Percentiles rank a stretch among this genome's conserved stretches.
These are phyloP conservation scores for Eudyptes chrysolophus DNA, from an alignment of 2,113 vertebrate species.

Conservation along the genomic window DNA sequence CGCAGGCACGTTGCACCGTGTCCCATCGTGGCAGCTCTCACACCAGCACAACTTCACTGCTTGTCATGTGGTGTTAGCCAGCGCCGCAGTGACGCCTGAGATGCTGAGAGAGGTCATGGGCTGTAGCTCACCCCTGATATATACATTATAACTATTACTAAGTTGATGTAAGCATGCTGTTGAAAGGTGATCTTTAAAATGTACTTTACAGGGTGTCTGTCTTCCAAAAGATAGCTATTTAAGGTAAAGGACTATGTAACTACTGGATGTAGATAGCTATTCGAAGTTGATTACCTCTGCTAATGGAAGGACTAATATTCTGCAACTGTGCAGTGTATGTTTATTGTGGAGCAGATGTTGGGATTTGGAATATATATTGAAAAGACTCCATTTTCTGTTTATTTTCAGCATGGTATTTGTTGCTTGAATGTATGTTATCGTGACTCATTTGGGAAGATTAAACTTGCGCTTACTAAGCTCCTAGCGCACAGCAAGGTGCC, in stretches of 20 bases:
- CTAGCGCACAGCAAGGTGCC: neutral
- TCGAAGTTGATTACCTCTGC: neutral
- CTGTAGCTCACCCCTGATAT: neutral
- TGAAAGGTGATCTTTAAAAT: neutral
- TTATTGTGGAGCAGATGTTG: neutral
- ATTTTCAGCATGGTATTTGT: neutral
- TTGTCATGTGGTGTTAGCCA: neutral
- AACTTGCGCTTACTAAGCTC: neutral
- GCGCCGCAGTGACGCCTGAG: rapidly evolving
- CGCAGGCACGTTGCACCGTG: neutral
- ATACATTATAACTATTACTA: neutral
- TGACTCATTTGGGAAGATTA: neutral
- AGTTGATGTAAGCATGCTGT: neutral
- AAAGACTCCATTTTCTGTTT: neutral
- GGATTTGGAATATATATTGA: neutral
- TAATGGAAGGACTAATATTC: neutral
- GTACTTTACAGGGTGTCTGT: neutral
- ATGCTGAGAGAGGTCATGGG: neutral
- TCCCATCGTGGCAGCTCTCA: rapidly evolving
- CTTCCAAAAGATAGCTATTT: neutral
- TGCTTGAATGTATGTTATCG: neutral
- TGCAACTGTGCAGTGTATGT: neutral
- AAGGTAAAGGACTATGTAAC: neutral
- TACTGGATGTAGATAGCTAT: neutral
- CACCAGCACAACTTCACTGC: neutral